These are phyloP conservation scores for Halisarca cf. caerulea DNA, from an alignment of 37 sponge, comb jelly and placozoan genomes.

Conservation along the genomic window DNA sequence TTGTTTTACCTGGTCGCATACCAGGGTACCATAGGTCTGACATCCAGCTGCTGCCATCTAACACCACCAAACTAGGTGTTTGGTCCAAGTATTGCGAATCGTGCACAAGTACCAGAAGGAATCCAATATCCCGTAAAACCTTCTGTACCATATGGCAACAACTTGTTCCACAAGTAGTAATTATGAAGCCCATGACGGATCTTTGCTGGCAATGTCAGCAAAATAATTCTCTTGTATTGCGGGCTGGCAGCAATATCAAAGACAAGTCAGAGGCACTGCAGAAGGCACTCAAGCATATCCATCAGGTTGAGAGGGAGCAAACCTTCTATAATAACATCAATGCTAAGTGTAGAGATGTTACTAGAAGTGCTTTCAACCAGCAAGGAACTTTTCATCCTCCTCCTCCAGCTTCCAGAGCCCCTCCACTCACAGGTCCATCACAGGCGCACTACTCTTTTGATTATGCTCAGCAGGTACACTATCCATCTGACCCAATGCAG, in stretches of 20 bases:
- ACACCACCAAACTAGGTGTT: constrained; percentile 34
- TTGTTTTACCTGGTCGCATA: constrained; percentile 46
- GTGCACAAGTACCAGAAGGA: background rate
- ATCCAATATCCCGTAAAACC: background rate
- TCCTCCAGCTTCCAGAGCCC: no score
- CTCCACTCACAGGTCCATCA: no score
- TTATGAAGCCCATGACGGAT: constrained; percentile 52
- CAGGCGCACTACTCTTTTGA: constrained; percentile 36
- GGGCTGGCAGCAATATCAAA: constrained; percentile 7
- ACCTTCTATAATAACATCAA: background rate
- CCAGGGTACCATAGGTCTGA: constrained; percentile 57
- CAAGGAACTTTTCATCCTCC: no score
- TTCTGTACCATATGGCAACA: constrained; percentile 36
- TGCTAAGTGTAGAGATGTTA: background rate
- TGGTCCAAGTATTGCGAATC: constrained; percentile 37
- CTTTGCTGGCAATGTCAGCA: constrained; percentile 22
- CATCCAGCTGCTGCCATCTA: constrained; percentile 51
- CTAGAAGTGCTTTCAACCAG: no score
- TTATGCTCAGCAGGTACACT: constrained; percentile 22
- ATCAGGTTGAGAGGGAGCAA: constrained; percentile 27
- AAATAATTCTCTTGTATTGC: background rate
- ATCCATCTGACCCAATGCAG: constrained; percentile 29
- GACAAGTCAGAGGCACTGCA: background rate
- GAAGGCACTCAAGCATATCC: constrained; percentile 16
- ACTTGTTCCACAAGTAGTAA: constrained; percentile 35